phyloP scores from a whole-genome alignment of 2,888 invertebrate species.

The Heliconius hortense region DNA sequence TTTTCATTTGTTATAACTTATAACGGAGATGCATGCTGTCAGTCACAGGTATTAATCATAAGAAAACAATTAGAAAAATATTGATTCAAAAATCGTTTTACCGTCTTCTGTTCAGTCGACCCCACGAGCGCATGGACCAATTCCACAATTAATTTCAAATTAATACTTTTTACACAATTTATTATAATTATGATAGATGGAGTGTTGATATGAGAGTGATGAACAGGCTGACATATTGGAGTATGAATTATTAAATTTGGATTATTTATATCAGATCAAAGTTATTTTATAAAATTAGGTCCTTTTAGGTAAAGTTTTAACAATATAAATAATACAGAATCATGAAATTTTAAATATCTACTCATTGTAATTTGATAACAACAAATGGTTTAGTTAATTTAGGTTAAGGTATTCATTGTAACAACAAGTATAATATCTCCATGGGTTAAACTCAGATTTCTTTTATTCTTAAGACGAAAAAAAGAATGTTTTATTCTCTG shows the following conservation, averaged over 20 bases:
- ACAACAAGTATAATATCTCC: too few species aligned
- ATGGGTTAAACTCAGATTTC: neutral
- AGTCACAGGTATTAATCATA: slow-evolving; percentile 73
- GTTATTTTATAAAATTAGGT: too few species aligned
- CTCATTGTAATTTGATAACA: too few species aligned
- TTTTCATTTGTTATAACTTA: slow-evolving; percentile 58
- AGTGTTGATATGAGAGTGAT: neutral
- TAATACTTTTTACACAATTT: slow-evolving; percentile 25
- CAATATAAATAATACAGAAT: too few species aligned
- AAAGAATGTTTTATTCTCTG: neutral
- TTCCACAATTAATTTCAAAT: slow-evolving; percentile 61
- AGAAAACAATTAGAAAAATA: slow-evolving; percentile 56
- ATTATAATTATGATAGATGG: neutral
- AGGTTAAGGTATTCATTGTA: too few species aligned
- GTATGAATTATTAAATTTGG: neutral
- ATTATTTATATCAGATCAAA: too few species aligned
- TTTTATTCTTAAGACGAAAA: neutral
- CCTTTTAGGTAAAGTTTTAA: too few species aligned
- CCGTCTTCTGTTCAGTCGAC: slow-evolving; percentile 80
- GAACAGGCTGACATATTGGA: slow-evolving; percentile 1
- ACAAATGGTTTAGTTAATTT: too few species aligned
- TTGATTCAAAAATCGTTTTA: slow-evolving; percentile 69
- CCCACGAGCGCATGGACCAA: slow-evolving; percentile 76
- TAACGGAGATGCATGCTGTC: slow-evolving; percentile 73
- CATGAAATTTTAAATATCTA: too few species aligned